Evolutionary conservation across 2,797 vertebrate genomes (phyloP), one percentile per base, ranked within the genome.

Genomic region (Betta splendens): DNA sequence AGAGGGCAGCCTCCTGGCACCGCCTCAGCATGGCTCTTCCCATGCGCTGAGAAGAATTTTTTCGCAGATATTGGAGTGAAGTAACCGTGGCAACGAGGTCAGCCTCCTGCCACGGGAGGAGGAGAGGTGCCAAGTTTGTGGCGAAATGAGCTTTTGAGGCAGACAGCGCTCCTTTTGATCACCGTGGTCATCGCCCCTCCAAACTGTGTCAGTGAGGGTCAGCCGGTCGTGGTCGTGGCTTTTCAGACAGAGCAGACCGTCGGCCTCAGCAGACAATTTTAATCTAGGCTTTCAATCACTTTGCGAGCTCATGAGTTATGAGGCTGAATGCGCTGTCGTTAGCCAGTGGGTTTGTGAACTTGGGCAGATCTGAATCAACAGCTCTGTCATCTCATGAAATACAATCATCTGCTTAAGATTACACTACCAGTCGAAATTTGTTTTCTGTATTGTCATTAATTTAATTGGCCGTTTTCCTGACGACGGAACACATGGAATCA

Each of bases 1-100:
- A 49, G 39, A 42, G 51, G 45, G 54, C 23, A 9, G 33, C 35
- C 7, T n/a, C n/a, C 23, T 60, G 29, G 42, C 42, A 20, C 37
- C 29, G 26, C 3, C 1, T 55, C 50, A 22, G n/a, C 13, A 51
- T 57, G 42, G 60, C 73, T 67, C 74, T 79, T 79, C 77, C 69
- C 81, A 36, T 42, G 23, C 62, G 65, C 39, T 12, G 38, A 35
- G 59, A 72, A 64, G 52, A 13, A 16, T n/a, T 22, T 63, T 81
- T 77, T 69, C 73, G 72, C 80, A 57, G 70, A 84, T 82, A 81
- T 79, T 83, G 52, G 69, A 84, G 53, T 55, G 33, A 18, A 12
- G 78, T 84, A 59, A 52, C 84, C 79, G 75, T 76, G 74, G 79
- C 64, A 72, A 82, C 61, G 18, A 69, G 72, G 80, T 83, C 75